Evolutionary conservation across 2,797 vertebrate genomes (phyloP), one percentile per base, ranked within the genome.

Genomic region (Crypturellus tataupa): DNA sequence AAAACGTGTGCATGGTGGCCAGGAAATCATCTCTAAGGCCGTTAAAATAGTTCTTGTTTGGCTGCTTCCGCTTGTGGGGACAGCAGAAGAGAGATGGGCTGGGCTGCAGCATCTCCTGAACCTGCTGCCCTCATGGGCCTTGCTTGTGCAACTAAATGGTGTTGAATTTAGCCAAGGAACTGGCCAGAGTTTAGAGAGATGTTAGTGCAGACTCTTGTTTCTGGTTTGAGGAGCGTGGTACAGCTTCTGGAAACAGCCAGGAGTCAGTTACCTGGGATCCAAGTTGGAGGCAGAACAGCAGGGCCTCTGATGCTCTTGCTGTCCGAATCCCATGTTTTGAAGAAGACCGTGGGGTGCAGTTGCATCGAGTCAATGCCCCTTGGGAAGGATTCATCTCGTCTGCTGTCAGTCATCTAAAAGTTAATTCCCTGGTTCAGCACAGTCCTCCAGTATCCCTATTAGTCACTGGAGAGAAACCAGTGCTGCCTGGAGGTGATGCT

Each of bases 221-320:
- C 60, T 90, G 71, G 68, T 91, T 86, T 83, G 60, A 70, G 56
- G 59, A 94, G 35, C 47, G 6, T 79, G 67, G 55, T 92, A 55
- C 86, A 81, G 87, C 70, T 94, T 84, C 89, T 86, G 75, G 33
- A 91, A 94, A 88, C 80, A 91, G 73, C 91, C 71, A 82, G 90
- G 56, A 90, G 78, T 51, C 1, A 87, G 12, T 82, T 91, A 90
- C 86, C 60, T 44, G 1, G 31, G 39, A 86, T 90, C 95, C 93
- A 94, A 95, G 78, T 84, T 0, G 0, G 83, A 82, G 9, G 78
- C 94, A 81, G 83, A 93, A 70, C 80, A 88, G 86, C 14, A 9
- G 83, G 85, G 80, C 91, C 78, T 93, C 90, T 81, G 77, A 69
- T 96, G 65, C 0, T 6, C 78, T 86, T 90, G 15, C 56, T 91